Evolutionary conservation across 2,797 vertebrate genomes (phyloP), one percentile per base, ranked within the genome.

Genomic region (Okamejei kenojei): DNA sequence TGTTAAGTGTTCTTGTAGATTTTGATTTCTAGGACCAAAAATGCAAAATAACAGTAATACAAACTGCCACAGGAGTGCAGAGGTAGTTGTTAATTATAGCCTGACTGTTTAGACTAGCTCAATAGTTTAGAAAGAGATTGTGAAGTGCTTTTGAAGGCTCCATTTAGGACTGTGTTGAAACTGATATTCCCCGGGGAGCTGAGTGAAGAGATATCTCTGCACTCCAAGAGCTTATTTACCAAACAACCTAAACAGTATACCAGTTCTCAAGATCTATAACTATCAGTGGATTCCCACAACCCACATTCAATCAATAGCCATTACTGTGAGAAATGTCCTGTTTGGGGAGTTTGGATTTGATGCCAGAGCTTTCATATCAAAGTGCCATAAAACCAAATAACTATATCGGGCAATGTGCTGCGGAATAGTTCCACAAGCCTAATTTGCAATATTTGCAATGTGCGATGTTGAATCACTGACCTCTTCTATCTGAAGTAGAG

Each of bases 401-500:
- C 45, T 45, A 76, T 11, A 76, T 29, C 90, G 76, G 38, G 7
- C 71, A 74, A 23, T 74, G 71, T 91, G 35, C 68, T 54, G 71
- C 71, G 29, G 90, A 92, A 32, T 76, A 54, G 38, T 92, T 76
- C 73, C 81, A 84, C 23, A 96, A 97, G 96, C 96, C 95, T 97
- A 95, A 96, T 96, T 95, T 93, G 95, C 94, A 93, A 86, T 94
- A 94, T 54, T 54, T 54, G 45, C 45, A 54, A 54, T 54, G 45
- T 54, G 45, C 45, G 7, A 54, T 96, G 95, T 96, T 95, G 96
- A 96, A 96, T 97, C 96, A 97, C 96, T 95, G 96, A 97, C 96
- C 96, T 96, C 95, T 94, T 96, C 95, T 96, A 97, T 97, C 96
- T 97, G 97, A 97, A 97, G 97, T 97, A 97, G 95, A 97, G 97